Conservation (phyloP, 53 echinoderm and acorn worm genomes). For the Zoroaster sp. region DNA sequence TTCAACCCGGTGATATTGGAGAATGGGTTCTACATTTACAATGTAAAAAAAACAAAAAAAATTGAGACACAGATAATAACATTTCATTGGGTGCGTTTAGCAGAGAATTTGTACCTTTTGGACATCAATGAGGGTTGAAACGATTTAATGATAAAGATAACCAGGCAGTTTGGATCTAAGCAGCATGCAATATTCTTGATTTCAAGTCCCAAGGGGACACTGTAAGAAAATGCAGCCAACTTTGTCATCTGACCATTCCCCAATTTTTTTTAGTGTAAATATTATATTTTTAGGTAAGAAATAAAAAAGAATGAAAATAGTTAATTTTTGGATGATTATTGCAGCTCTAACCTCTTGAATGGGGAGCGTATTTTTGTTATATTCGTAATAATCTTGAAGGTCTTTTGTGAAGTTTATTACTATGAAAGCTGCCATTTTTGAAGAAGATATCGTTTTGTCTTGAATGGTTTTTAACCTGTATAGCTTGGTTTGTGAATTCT, state of each 20-base stretch:
- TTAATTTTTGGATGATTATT: conserved; percentile 44
- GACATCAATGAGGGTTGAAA: no score
- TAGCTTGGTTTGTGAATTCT: conserved; percentile 3
- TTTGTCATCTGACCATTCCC: conserved; percentile 38
- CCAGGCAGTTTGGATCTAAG: background rate
- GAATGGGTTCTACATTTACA: no score
- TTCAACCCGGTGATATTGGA: no score
- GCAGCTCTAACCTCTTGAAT: conserved; percentile 48
- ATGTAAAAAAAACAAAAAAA: no score
- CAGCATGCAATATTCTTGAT: conserved; percentile 20
- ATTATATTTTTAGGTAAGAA: conserved; percentile 44
- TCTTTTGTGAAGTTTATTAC: conserved; percentile 43
- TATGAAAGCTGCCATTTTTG: conserved; percentile 47
- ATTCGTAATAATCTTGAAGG: conserved; percentile 9
- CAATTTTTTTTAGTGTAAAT: conserved; percentile 55
- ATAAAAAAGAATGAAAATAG: conserved; percentile 28
- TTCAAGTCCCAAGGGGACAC: background rate
- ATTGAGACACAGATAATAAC: no score
- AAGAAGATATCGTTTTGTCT: conserved; percentile 1
- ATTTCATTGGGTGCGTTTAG: no score
- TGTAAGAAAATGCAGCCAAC: background rate
- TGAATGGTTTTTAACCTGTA: conserved; percentile 54
- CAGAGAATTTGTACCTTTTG: no score
- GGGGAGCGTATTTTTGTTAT: conserved; percentile 58
- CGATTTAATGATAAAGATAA: no score